Percentiles rank a stretch among this genome's conserved stretches.
These are phyloP conservation scores for Ivindomyrus marchei DNA, from an alignment of 2,113 vertebrate species.

Conservation along the genomic window DNA sequence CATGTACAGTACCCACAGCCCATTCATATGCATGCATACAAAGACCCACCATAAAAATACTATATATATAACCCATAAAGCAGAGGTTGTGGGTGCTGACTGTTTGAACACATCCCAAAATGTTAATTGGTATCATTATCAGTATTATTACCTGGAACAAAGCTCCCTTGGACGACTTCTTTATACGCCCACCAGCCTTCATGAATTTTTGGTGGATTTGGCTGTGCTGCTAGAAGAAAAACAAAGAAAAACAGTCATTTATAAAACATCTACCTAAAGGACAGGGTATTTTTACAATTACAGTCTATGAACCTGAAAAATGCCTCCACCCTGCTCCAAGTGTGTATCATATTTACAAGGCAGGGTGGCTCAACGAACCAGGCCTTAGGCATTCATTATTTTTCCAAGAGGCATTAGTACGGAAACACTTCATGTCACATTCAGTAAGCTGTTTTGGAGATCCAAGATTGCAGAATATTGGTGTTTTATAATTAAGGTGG, in stretches of 20 bases:
- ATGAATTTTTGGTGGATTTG: constrained; percentile 92
- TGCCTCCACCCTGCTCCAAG: background rate
- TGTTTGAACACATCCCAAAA: background rate
- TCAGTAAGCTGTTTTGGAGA: constrained; percentile 38
- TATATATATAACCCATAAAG: background rate
- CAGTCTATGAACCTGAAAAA: background rate
- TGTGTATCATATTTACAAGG: background rate
- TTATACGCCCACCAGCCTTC: constrained; percentile 99
- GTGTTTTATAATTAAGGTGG: constrained; percentile 55
- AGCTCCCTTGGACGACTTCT: constrained; percentile 97
- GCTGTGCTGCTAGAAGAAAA: constrained; percentile 74
- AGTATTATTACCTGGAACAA: constrained; percentile 85
- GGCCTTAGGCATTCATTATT: background rate
- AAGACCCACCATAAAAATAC: background rate
- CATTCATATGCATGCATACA: background rate
- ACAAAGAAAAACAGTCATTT: constrained; percentile 26
- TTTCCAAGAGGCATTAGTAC: constrained; percentile 39
- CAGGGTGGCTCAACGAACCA: background rate
- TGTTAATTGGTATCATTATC: background rate
- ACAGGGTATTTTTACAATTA: constrained; percentile 12
- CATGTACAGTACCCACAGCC: background rate
- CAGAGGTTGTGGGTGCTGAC: background rate
- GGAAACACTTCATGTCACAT: constrained; percentile 43
- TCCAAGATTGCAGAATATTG: constrained; percentile 48
- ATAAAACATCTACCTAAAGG: constrained; percentile 20